These are phyloP conservation scores for Crematogaster levior DNA, from an alignment of 2,888 invertebrate genomes.

Conservation along the genomic window DNA sequence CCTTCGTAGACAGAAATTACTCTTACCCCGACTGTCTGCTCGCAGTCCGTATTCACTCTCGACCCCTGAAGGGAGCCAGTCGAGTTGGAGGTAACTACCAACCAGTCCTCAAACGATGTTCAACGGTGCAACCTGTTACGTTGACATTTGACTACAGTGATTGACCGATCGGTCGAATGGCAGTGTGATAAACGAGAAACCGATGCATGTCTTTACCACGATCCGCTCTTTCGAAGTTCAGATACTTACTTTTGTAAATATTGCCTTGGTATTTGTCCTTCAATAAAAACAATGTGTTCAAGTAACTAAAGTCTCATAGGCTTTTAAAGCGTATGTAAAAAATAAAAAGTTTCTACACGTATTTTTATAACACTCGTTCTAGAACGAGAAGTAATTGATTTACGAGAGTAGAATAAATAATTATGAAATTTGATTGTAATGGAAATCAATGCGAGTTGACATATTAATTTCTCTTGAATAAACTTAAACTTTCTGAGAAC, in stretches of 20 bases:
- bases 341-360: not conserved
- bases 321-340: not conserved
- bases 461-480: not conserved
- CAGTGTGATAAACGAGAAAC: conserved; percentile 41
- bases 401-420: not conserved
- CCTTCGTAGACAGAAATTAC: conserved; percentile 72
- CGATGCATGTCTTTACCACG: conserved; percentile 12
- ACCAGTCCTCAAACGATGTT: conserved; percentile 56
- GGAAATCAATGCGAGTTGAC: not conserved
- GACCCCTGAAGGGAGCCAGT: conserved; percentile 40
- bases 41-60: conserved; percentile 58
- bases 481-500: not conserved
- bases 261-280: not conserved
- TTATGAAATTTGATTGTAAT: not conserved
- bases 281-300: not conserved
- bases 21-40: conserved; percentile 59
- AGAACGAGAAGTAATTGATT: not conserved
- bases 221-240: conserved; percentile 4
- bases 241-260: conserved; percentile 5
- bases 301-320: not conserved
- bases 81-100: conserved; percentile 42
- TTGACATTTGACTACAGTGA: conserved; percentile 62
- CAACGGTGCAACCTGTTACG: conserved; percentile 77
- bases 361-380: not conserved
- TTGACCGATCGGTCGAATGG: conserved; percentile 44